Percentiles rank a stretch among this genome's conserved stretches.
Conservation (phyloP, 2,113 vertebrate genomes). For the Mus musculus region GRCm39 chr3:10536001-10536500, state of each 20-base stretch:
- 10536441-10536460: background rate
- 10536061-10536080: background rate
- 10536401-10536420: background rate
- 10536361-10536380: background rate
- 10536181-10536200: background rate
- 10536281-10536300: background rate
- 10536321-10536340: background rate
- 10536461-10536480: background rate
- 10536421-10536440: background rate
- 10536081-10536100: background rate
- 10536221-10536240: background rate
- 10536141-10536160: no score
- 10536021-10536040: no score
- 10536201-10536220: background rate
- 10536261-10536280: background rate
- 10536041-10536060: background rate
- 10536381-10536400: background rate
- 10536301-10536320: background rate
- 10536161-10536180: background rate
- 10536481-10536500: background rate
- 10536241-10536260: background rate
- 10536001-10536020: no score
- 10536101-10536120: background rate
- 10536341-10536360: no score
- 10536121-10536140: background rate